These are phyloP conservation scores for Cydia fagiglandana DNA, from an alignment of 1,140 invertebrate genomes.

Conservation along the genomic window DNA sequence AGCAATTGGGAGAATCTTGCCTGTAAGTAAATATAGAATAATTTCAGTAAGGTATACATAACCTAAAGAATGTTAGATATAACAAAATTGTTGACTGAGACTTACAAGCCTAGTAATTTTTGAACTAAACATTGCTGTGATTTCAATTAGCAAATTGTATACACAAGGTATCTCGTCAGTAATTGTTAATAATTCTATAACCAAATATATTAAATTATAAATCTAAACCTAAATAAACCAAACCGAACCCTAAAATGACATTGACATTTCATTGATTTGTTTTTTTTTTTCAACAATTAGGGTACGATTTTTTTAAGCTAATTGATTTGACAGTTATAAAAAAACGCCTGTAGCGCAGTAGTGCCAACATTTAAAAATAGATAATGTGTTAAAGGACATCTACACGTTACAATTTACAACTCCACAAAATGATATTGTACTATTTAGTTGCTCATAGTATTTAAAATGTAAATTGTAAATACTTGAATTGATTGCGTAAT, in stretches of 20 bases:
- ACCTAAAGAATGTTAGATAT: background rate
- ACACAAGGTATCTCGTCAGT: background rate
- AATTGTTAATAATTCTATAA: background rate
- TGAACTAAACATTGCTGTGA: slow-evolving; percentile 13
- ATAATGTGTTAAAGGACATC: background rate
- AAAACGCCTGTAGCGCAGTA: no score
- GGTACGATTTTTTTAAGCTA: background rate
- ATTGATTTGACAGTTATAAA: background rate
- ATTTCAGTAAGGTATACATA: background rate
- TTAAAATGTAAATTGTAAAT: background rate
- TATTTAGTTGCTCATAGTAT: background rate
- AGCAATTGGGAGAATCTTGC: background rate
- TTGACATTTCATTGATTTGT: background rate
- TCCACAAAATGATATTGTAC: background rate
- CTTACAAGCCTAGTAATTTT: slow-evolving; percentile 24
- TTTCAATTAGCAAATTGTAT: background rate
- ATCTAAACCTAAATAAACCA: background rate
- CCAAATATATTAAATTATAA: no score
- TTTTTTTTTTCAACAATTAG: background rate
- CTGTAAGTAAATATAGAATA: background rate
- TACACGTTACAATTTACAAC: background rate
- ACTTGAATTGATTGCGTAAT: background rate
- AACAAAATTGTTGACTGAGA: background rate
- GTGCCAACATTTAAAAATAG: no score
- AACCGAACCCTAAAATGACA: background rate